Base-by-base conservation (phyloP, 2,113 vertebrate species). In the Dendrocopos noguchii region DNA sequence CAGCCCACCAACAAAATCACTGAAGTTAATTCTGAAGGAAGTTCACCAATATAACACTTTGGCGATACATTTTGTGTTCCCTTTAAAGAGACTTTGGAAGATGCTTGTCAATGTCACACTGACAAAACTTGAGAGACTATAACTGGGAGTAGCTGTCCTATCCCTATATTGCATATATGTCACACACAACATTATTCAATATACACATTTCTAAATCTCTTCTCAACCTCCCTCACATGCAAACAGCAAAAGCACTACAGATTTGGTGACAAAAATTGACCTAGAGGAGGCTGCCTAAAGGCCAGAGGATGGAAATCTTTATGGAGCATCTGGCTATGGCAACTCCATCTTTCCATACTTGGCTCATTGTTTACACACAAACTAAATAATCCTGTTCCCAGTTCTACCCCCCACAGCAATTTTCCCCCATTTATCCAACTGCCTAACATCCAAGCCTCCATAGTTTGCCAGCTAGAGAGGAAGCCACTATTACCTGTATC, bases 151-250 rank as follows among this genome's bases (percentile, higher is more conserved):
- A 79, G 20, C 55, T 57, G 65, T 33, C 18, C 25, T 61, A 5
- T 8, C 14, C 36, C 15, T 44, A 28, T 0, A 0, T 6, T 72
- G 39, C 34, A 57, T 8, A 6, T 13, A 17, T 50, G 19, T 33
- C 28, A 25, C 20, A 60, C 16, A 33, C 0, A 6, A 15, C n/a
- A 25, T 74, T 22, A 47, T 9, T 79, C 66, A 76, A 20, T 15
- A 27, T 13, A 14, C 2, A 25, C 0, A 0, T 50, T 92, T 64
- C 27, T 44, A 82, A 77, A 33, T 56, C 28, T 87, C 64, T 68
- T 84, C 66, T 61, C n/a, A 76, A 27, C 28, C 31, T 56, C 66
- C n/a, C 15, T 72, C 33, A 75, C 19, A 17, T 2, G 14, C 50
- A 24, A 75, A 74, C 36, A 80, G 15, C 44, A 53, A 56, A 64